Evolutionary conservation across 1,140 invertebrate genomes (phyloP).

Genomic region (Pogonus chalceus): DNA sequence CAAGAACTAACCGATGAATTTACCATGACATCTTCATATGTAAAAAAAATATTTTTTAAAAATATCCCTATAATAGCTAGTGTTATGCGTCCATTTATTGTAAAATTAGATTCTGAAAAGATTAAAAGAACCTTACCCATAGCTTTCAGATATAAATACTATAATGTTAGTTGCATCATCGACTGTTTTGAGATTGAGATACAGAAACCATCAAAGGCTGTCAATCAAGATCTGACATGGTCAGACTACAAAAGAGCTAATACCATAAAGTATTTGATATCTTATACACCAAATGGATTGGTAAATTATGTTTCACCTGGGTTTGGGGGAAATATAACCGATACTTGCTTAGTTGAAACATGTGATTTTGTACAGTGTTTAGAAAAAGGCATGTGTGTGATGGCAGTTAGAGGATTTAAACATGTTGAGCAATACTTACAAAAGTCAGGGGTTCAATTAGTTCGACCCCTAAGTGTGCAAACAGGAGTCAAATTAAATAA

Average conservation of each 20-base stretch:
- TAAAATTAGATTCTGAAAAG: too few species aligned
- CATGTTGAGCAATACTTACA: conserved; percentile 31
- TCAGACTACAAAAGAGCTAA: conserved; percentile 39
- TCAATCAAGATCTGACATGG: conserved; percentile 36
- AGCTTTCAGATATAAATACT: conserved; percentile 25
- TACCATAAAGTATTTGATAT: conserved; percentile 39
- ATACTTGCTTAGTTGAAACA: conserved; percentile 29
- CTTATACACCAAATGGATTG: conserved; percentile 35
- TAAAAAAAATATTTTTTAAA: too few species aligned
- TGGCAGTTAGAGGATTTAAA: too few species aligned
- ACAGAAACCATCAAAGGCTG: conserved; percentile 31
- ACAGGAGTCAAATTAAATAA: conserved; percentile 12
- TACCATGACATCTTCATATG: too few species aligned
- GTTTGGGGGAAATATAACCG: conserved; percentile 28
- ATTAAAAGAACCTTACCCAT: too few species aligned
- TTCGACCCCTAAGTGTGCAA: conserved; percentile 33
- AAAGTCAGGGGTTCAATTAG: conserved; percentile 29
- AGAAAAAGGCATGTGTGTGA: conserved; percentile 11
- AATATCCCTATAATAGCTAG: too few species aligned
- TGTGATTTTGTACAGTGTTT: conserved; percentile 29
- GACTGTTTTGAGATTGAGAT: conserved; percentile 37
- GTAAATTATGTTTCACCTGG: too few species aligned
- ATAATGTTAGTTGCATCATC: conserved; percentile 27
- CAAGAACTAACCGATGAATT: too few species aligned
- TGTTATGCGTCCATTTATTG: too few species aligned